Conservation (phyloP, 2,888 invertebrate species). For the Melieria omissa region DNA sequence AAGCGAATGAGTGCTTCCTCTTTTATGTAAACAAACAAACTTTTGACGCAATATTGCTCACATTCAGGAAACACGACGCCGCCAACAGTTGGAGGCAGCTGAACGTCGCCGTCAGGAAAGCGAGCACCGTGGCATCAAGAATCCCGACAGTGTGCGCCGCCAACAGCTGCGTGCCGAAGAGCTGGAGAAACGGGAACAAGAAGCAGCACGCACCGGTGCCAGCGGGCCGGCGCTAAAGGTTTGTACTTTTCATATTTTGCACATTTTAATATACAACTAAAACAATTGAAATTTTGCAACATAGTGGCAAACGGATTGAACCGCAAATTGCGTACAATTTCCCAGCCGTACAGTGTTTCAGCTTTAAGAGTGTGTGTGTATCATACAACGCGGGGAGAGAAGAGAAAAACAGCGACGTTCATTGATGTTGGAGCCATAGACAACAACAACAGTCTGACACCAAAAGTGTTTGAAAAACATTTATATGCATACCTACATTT, state of each 20-base stretch:
- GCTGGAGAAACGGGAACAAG: conserved; percentile 70
- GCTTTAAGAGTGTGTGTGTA: conserved; percentile 11
- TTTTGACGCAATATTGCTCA: background rate
- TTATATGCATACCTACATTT: background rate
- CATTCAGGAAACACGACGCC: conserved; percentile 73
- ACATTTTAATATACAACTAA: background rate
- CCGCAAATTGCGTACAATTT: too few relatives aligned
- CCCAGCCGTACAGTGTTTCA: background rate
- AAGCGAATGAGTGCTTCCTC: too few relatives aligned
- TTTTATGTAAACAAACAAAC: too few relatives aligned
- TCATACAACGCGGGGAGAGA: background rate
- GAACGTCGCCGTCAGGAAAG: conserved; percentile 73
- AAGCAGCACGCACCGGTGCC: conserved; percentile 61
- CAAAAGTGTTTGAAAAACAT: conserved; percentile 30
- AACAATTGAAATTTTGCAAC: conserved; percentile 24
- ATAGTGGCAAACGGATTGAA: conserved; percentile 61
- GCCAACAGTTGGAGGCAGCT: conserved; percentile 76
- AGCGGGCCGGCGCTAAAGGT: conserved; percentile 51
- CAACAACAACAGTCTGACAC: background rate
- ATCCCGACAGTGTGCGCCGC: conserved; percentile 71
- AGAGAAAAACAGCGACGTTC: too few relatives aligned
- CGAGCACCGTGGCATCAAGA: conserved; percentile 74
- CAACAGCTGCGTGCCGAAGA: conserved; percentile 72
- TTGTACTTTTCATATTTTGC: conserved; percentile 1
- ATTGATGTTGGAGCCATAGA: too few relatives aligned